Evolutionary conservation across 53 echinoderm and acorn worm genomes (phyloP).

Genomic region (Patiria pectinifera): DNA sequence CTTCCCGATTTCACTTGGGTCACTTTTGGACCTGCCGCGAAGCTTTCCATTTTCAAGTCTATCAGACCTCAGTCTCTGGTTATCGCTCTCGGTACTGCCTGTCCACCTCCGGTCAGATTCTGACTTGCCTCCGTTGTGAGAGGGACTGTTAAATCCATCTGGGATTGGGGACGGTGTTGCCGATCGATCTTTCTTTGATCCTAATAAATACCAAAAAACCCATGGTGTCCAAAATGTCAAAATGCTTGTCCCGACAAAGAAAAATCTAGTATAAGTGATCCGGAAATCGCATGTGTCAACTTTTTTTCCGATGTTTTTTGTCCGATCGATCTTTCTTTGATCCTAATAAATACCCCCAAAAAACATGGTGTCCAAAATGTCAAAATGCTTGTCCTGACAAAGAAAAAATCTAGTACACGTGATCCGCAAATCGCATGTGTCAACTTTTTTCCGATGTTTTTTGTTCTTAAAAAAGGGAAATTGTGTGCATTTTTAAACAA

Average conservation of each 20-base stretch:
- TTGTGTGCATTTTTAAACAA: too few species aligned
- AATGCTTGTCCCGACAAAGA: not conserved
- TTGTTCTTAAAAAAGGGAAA: too few species aligned
- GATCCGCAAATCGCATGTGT: too few species aligned
- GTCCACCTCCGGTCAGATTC: not conserved
- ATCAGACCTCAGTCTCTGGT: not conserved
- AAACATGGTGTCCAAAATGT: not conserved
- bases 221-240: not conserved
- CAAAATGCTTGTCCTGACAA: not conserved
- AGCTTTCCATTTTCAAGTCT: not conserved
- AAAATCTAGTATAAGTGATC: not conserved
- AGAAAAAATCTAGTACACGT: not conserved
- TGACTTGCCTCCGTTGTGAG: not conserved
- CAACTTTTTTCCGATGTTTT: not conserved
- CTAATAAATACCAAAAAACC: not conserved
- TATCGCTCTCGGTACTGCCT: not conserved
- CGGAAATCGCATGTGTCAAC: not conserved
- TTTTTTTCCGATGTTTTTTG: too few species aligned
- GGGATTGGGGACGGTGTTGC: conserved; percentile 40
- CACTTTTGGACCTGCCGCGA: not conserved
- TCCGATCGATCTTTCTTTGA: conserved; percentile 39
- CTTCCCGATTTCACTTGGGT: not conserved
- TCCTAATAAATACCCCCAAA: not conserved
- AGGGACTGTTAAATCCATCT: not conserved
- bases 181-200: conserved; percentile 41